Base-by-base conservation (phyloP, 2,113 vertebrate species). In the Circaetus gallicus region DNA sequence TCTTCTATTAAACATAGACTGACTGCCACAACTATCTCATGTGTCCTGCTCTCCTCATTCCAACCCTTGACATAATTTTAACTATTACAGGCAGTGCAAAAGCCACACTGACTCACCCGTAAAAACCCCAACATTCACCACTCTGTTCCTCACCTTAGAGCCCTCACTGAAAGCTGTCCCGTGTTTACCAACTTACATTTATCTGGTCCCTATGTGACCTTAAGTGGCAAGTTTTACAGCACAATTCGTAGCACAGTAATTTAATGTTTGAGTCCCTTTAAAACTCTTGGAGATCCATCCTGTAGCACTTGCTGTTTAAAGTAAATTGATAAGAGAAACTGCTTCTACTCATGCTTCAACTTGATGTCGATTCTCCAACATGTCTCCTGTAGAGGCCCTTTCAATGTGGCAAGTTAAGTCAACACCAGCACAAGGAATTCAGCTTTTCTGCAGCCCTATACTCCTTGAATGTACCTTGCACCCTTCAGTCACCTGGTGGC, bases 321-420 rank as follows among this genome's bases (percentile, higher is more conserved):
- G 32, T 9, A 82, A 79, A 42, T 42, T 5, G 7, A 0, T 14
- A 28, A 38, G 25, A 52, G 32, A 38, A 89, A 72, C 29, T 43
- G n/a, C 52, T 73, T 28, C 45, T 65, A 3, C n/a, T 71, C 4
- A 5, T 36, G 50, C 59, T 83, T 63, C 80, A 43, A 18, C 32
- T 6, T 24, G 31, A 34, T 0, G 0, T 7, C n/a, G 62, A 19
- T 36, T 34, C 38, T 85, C 28, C 21, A 31, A 1, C 0, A 1
- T 1, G 34, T 5, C 24, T 89, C 42, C 42, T 80, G n/a, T 0
- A 79, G 55, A 70, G 13, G 34, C 56, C 34, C 34, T 56, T 61
- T 47, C 29, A n/a, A 2, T 1, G 11, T 1, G 2, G 1, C 21
- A n/a, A 86, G 26, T 12, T 25, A n/a, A 79, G 50, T 4, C 71